Evolutionary conservation across 2,888 invertebrate genomes (phyloP), one percentile per base, ranked within the genome.

Genomic region (Glaucopsyche alexis): DNA sequence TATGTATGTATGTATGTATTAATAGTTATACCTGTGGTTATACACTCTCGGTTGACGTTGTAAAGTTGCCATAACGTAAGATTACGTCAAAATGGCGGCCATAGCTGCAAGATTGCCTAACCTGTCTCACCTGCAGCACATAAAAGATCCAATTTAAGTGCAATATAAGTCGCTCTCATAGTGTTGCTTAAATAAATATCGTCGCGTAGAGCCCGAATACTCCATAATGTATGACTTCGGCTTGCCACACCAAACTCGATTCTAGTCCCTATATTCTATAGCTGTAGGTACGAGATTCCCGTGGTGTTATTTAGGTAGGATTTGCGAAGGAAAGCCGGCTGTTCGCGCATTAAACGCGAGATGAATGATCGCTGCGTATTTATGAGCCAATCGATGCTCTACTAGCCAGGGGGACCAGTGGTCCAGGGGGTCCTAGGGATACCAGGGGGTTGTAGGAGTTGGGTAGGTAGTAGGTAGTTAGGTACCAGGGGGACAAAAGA

Each of bases 331-430:
- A 69, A 47, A 47, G 45, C 69, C 69, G 69, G 49, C 16, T 9
- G 16, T 67, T 47, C 45, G 45, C 29, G 49, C 29, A 49, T 49
- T 29, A 49, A 47, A 19, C 67, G 47, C 29, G 45, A 29, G 45
- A 69, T 69, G 67, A 67, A 67, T 16, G 67, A 67, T 67, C 67
- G 67, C 67, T 45, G 69, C 69, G 69, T 69, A 69, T 49, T 69
- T 49, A 69, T 69, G 69, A 69, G 69, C 69, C 49, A 69, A 69
- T 69, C 69, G 69, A 69, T 69, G 29, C 7, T 47, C 45, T 16
- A 45, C 67, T 67, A 67, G n/a, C 5, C 16, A 14, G 42, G 45
- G 66, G 66, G 14, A 16, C 42, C 8, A n/a, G 67, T 9, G 16
- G 47, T 8, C 47, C 7, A 14, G 60, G 60, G 60, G 11, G 13